Base-by-base conservation (phyloP, 2,797 vertebrate species). In the Tokudaia muenninki region DNA sequence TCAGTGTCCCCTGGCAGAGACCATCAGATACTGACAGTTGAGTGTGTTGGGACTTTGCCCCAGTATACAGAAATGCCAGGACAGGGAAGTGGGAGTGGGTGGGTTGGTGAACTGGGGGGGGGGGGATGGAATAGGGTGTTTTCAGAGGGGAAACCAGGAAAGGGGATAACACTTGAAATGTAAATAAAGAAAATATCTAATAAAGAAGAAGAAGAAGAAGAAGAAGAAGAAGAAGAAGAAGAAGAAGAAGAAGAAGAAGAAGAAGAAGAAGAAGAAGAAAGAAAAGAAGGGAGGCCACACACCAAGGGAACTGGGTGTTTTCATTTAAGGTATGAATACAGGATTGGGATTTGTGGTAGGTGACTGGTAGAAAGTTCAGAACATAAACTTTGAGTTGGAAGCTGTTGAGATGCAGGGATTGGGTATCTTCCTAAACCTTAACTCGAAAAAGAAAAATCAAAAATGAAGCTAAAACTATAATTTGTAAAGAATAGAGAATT, bases 401-500 rank as follows among this genome's bases (percentile, higher is more conserved):
- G 50, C 83, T 84, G 9, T 90, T 37, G 75, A 21, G 41, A 52
- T 59, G 1, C 16, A 13, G 16, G 16, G 10, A 44, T 55, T 92
- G 63, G 1, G 12, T 41, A 57, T 61, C 84, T 95, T 78, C 82
- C 90, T 92, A 81, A 87, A 78, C 91, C 55, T 95, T 88, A 90
- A n/a, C 31, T 84, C 75, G 52, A 87, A 86, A 79, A 41, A 80
- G 14, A 31, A 22, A 70, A 92, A 47, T 72, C 2, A n/a, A 79
- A 26, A 92, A 79, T n/a, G 78, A 87, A 94, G 19, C 57, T 90
- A 78, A 88, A 87, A 47, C 14, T 92, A 1, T 96, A 41, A 87
- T 81, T 94, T 94, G 21, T 41, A 41, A 92, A 92, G 75, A 95
- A 94, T 34, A n/a, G 80, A 65, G 81, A 89, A 11, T 63, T 81